Percentiles rank a stretch among this genome's conserved stretches.
These are phyloP conservation scores for Chironomus riparius DNA, from an alignment of 2,888 invertebrate genomes.

Conservation along the genomic window DNA sequence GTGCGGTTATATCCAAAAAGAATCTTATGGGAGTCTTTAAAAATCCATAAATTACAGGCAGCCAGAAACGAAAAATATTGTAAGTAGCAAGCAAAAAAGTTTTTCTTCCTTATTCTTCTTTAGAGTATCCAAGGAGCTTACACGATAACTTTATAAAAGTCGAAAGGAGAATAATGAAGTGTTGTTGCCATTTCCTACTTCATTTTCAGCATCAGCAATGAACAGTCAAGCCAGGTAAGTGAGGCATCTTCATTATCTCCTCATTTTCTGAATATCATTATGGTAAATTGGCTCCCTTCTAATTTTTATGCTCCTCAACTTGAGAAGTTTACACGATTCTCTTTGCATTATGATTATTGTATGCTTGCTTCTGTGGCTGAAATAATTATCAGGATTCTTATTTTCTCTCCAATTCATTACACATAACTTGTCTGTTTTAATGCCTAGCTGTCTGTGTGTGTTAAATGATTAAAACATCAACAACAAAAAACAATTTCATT, in stretches of 20 bases:
- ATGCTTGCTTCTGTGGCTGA: not conserved
- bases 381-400: not conserved
- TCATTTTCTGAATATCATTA: not conserved
- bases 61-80: not conserved
- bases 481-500: not conserved
- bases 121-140: not conserved
- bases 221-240: not conserved
- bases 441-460: not conserved
- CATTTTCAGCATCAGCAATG: not conserved
- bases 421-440: not conserved
- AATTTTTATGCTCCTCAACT: not conserved
- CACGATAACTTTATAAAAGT: not conserved
- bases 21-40: conserved; percentile 4
- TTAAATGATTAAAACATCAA: not conserved
- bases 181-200: not conserved
- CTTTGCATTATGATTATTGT: not conserved
- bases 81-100: not conserved
- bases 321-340: not conserved
- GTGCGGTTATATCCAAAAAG: not conserved
- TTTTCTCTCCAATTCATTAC: not conserved
- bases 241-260: conserved; percentile 1
- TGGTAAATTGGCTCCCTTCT: not conserved
- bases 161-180: not conserved
- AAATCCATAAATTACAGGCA: conserved; percentile 12
- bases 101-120: not conserved